Conservation (phyloP, 2,888 invertebrate species). For the Hyppa rectilinea region DNA sequence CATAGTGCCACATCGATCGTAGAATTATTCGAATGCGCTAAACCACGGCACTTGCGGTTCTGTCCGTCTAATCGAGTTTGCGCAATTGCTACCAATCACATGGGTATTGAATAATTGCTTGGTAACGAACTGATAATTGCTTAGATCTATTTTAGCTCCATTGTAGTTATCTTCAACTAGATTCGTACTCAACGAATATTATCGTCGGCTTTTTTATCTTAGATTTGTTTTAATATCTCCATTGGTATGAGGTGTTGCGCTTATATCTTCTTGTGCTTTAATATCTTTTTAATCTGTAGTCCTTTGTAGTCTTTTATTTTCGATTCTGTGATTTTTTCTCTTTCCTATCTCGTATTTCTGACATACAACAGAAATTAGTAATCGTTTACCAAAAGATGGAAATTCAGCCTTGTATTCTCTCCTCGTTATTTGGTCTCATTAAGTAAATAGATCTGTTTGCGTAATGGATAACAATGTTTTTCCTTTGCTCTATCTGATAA, state of each 20-base stretch:
- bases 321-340: slow-evolving; percentile 11
- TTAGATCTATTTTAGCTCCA: slow-evolving; percentile 32
- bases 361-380: slow-evolving; percentile 36
- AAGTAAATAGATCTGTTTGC: slow-evolving; percentile 49
- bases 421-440: slow-evolving; percentile 59
- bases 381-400: slow-evolving; percentile 42
- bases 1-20: slow-evolving; percentile 44
- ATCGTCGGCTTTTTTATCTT: slow-evolving; percentile 1
- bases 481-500: slow-evolving; percentile 32
- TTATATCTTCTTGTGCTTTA: slow-evolving; percentile 14
- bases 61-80: slow-evolving; percentile 71
- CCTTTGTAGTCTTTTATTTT: slow-evolving; percentile 7
- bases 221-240: slow-evolving; percentile 16
- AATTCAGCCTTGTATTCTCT: slow-evolving; percentile 45
- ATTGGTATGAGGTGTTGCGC: slow-evolving; percentile 8
- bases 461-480: slow-evolving; percentile 46
- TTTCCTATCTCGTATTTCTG: slow-evolving; percentile 24
- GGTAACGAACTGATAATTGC: slow-evolving; percentile 49
- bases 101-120: slow-evolving; percentile 52
- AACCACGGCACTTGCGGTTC: slow-evolving; percentile 56
- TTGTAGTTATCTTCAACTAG: slow-evolving; percentile 13
- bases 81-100: slow-evolving; percentile 73
- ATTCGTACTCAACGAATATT: slow-evolving; percentile 6
- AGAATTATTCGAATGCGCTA: slow-evolving; percentile 58
- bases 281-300: slow-evolving; percentile 37